Evolutionary conservation across 2,113 vertebrate genomes (phyloP).

Genomic region (Platycercus adscitus): DNA sequence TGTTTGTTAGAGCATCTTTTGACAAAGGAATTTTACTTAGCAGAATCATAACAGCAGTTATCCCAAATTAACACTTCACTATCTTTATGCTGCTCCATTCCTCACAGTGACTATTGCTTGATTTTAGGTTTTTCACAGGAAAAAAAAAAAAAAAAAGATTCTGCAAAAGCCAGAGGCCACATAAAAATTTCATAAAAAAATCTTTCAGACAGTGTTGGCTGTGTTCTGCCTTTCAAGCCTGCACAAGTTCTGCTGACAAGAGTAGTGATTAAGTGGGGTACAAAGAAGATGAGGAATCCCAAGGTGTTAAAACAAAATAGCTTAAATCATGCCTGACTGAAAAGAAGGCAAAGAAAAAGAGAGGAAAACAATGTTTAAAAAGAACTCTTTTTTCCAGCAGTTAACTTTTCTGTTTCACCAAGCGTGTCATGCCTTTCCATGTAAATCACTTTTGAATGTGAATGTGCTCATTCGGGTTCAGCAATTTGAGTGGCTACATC

Average conservation of each 20-base stretch:
- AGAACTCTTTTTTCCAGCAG: not conserved
- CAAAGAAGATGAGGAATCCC: not conserved
- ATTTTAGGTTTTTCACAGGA: not conserved
- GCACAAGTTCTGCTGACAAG: slow-evolving; percentile 5
- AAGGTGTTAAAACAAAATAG: not conserved
- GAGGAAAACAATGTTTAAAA: not conserved
- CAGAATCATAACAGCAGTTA: not conserved
- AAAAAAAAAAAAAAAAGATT: not conserved
- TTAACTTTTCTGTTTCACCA: not conserved
- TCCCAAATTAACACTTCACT: not conserved
- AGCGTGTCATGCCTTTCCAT: rapidly evolving
- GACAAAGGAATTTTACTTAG: not conserved
- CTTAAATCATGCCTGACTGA: not conserved
- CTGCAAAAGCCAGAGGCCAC: not conserved
- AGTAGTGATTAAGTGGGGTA: not conserved
- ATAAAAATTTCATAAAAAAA: not conserved
- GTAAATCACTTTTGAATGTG: not conserved
- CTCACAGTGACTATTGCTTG: not conserved
- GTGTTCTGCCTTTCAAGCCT: slow-evolving; percentile 14
- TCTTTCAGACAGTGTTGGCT: not conserved
- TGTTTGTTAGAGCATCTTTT: not conserved
- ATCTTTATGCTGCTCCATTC: not conserved
- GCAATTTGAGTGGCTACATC: not conserved
- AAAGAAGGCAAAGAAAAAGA: not conserved
- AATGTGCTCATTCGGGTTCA: not conserved